Conservation (phyloP, 1,140 invertebrate species). For the Lepidostoma basale region DNA sequence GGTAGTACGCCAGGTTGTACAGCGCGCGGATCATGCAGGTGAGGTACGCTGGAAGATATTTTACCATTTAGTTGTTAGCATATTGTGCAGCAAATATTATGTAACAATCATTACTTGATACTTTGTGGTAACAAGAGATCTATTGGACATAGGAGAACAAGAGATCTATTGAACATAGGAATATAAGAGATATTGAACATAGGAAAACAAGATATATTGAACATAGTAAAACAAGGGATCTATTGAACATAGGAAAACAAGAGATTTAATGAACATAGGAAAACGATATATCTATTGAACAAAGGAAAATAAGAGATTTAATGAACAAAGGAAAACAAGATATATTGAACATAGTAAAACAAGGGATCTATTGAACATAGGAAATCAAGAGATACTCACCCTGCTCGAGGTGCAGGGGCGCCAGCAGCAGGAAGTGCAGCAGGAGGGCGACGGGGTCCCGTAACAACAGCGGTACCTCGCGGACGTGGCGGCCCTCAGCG, state of each 20-base stretch:
- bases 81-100: not conserved
- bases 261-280: no score
- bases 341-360: no score
- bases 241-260: no score
- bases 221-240: no score
- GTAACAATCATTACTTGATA: not conserved
- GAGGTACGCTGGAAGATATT: constrained; percentile 78
- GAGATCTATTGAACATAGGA: no score
- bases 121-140: no score
- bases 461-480: constrained; percentile 82
- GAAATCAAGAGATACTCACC: constrained; percentile 63
- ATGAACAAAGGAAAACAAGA: no score
- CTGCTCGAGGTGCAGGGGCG: constrained; percentile 85
- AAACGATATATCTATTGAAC: not conserved
- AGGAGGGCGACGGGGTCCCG: constrained; percentile 83
- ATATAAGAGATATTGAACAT: not conserved
- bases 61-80: constrained; percentile 37
- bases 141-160: no score
- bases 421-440: constrained; percentile 83
- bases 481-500: constrained; percentile 59
- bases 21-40: constrained; percentile 82
- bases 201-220: no score
- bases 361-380: no score
- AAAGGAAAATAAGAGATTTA: no score
- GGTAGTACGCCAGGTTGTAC: constrained; percentile 88